Evolutionary conservation across 2,888 invertebrate species (phyloP), one percentile per base, ranked within the genome.

Genomic region (Colostygia pectinataria): DNA sequence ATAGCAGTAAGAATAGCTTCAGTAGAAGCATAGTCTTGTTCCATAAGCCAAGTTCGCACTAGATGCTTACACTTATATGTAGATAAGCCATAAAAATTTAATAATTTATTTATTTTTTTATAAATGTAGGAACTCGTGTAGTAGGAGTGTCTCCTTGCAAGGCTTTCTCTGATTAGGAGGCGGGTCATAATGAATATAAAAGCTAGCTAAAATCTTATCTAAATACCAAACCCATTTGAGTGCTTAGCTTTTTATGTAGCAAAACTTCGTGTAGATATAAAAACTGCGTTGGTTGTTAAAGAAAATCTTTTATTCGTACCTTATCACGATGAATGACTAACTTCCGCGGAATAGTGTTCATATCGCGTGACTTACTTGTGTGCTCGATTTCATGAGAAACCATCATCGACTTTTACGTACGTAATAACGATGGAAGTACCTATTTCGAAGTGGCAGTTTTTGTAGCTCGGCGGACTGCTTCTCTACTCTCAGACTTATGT

Each of bases 301-400:
- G 55, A 57, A 57, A 57, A 54, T 54, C 44, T 31, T 55, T 55
- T 63, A 62, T 65, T 66, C 57, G 56, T 48, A 56, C 23, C 54
- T 61, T 65, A 71, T 71, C 72, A 53, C 59, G 65, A 71, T 64
- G 60, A 66, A 64, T 55, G 60, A 46, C 56, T 54, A 28, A 45
- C 57, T 71, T 67, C 71, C 66, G 53, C 38, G 20, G 52, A 55
- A 53, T 61, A 63, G 59, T 59, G 59, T 60, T 61, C 59, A 53
- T 64, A 59, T 71, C 55, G 71, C 71, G 71, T 71, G 68, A 71
- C 71, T 64, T 54, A 44, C 31, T 6, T 0, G 9, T 23, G 23
- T 14, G 31, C 18, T 9, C 4, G 39, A 4, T 6, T 9, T 23
- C 5, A 4, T 2, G 9, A 23, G 10, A 40, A 20, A 9, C 14